phyloP scores from a whole-genome alignment of 1,140 invertebrate genomes.

The Macrobrachium nipponense region DNA sequence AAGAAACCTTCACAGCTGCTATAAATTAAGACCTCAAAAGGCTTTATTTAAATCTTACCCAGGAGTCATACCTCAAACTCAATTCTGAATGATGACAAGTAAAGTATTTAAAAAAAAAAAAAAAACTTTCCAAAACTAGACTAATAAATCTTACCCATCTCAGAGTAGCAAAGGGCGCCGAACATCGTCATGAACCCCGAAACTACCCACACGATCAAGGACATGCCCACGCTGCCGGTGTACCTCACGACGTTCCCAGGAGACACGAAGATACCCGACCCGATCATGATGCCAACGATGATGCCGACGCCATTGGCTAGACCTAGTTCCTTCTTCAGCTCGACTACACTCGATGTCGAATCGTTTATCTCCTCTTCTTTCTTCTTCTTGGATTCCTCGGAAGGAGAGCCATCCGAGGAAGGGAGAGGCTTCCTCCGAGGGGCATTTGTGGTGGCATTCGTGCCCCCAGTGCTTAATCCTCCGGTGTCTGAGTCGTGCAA shows the following conservation, averaged over 20 bases:
- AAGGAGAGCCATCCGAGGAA: too few species aligned
- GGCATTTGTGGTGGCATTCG: too few species aligned
- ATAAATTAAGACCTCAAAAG: too few species aligned
- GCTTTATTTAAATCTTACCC: too few species aligned
- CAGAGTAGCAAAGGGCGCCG: slow-evolving; percentile 72
- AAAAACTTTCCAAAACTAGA: not conserved
- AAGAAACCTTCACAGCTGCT: too few species aligned
- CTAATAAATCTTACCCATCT: not conserved
- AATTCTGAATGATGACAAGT: too few species aligned
- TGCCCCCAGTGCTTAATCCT: too few species aligned
- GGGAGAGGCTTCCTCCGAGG: too few species aligned
- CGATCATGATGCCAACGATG: slow-evolving; percentile 27
- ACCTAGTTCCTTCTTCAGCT: slow-evolving; percentile 16
- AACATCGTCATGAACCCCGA: slow-evolving; percentile 74
- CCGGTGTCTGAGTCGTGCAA: too few species aligned
- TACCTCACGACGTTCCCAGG: slow-evolving; percentile 76
- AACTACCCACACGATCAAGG: slow-evolving; percentile 86
- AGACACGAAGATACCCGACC: slow-evolving; percentile 26
- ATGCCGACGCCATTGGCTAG: slow-evolving; percentile 5
- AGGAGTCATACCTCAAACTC: too few species aligned
- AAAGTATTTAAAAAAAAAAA: too few species aligned
- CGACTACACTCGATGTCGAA: not conserved
- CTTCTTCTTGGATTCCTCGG: not conserved
- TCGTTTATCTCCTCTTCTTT: not conserved
- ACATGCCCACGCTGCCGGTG: slow-evolving; percentile 88